Evolutionary conservation across 2,888 invertebrate genomes (phyloP).

Genomic region (Smittia sp.): DNA sequence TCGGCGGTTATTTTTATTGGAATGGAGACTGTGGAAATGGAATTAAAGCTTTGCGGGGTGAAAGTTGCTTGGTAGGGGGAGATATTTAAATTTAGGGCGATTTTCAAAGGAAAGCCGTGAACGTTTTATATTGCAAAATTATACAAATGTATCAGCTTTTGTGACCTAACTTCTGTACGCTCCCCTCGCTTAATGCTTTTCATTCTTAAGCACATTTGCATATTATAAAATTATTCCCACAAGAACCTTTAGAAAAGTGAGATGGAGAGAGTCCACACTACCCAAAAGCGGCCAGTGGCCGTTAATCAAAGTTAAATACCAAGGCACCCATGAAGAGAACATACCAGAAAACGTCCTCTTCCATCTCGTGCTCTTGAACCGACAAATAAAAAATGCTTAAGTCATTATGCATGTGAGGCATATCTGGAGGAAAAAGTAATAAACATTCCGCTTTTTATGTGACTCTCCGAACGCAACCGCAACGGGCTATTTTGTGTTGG

Average conservation of each 20-base stretch:
- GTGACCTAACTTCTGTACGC: no score
- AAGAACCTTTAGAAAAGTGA: not conserved
- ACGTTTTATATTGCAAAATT: no score
- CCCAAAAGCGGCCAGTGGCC: not conserved
- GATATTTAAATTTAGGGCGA: no score
- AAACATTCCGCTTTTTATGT: slow-evolving; percentile 21
- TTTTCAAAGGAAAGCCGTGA: no score
- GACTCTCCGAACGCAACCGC: slow-evolving; percentile 18
- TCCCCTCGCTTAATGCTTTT: not conserved
- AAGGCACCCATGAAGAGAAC: slow-evolving; percentile 8
- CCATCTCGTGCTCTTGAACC: not conserved
- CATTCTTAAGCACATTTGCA: slow-evolving; percentile 2
- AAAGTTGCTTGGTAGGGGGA: no score
- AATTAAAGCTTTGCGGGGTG: no score
- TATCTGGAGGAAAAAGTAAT: slow-evolving; percentile 11
- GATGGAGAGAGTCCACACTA: slow-evolving; percentile 7
- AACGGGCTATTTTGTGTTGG: slow-evolving; percentile 5
- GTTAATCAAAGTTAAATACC: slow-evolving; percentile 21
- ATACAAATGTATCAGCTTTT: no score
- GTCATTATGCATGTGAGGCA: slow-evolving; percentile 6
- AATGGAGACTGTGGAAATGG: no score
- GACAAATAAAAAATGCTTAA: slow-evolving; percentile 4
- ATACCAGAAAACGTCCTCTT: not conserved
- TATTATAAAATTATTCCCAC: slow-evolving; percentile 9
- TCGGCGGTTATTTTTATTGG: no score